Evolutionary conservation across 1,140 invertebrate species (phyloP).

Genomic region (Lamellibrachia luymesi): DNA sequence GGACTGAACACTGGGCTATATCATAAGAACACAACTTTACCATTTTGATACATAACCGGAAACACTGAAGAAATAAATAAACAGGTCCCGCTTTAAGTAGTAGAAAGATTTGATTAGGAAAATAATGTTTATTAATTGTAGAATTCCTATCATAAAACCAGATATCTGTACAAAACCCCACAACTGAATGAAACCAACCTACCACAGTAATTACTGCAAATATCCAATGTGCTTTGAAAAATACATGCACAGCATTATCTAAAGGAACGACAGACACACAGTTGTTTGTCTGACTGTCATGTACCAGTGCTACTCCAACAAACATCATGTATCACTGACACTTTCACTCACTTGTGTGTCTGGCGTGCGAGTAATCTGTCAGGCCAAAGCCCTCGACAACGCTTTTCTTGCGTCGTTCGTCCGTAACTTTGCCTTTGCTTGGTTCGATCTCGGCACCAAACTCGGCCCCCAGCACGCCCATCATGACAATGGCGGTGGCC

Average conservation of each 20-base stretch:
- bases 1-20: no score
- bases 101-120: no score
- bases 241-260: not conserved
- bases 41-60: no score
- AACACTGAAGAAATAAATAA: no score
- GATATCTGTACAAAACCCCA: no score
- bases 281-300: no score
- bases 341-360: conserved; percentile 65
- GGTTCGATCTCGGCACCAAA: conserved; percentile 79
- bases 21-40: no score
- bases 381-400: conserved; percentile 87
- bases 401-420: conserved; percentile 23
- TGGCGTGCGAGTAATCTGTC: conserved; percentile 84
- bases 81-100: no score
- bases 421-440: conserved; percentile 36
- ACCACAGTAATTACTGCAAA: no score
- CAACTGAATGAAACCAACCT: no score
- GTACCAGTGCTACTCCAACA: not conserved
- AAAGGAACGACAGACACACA: not conserved
- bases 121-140: no score
- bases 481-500: conserved; percentile 91
- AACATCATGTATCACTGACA: not conserved
- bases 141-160: no score
- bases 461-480: conserved; percentile 96
- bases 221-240: not conserved